Conservation (phyloP, 53 echinoderm and acorn worm species). For the Temnopleurus reevesii region DNA sequence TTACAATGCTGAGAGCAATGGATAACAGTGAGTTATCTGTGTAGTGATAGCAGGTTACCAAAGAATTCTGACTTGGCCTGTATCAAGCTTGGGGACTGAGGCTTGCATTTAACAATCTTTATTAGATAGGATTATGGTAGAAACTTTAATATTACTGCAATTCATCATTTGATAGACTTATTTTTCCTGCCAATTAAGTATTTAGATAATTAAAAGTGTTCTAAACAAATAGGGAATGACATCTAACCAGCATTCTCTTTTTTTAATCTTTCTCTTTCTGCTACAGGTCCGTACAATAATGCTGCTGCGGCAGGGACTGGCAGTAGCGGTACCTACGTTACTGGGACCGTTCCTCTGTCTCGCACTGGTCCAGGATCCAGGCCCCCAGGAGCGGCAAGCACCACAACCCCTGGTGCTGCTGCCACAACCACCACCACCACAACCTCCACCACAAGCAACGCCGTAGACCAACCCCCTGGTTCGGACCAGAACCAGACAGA, state of each 20-base stretch:
- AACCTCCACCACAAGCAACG: constrained; percentile 42
- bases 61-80: too few species aligned
- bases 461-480: constrained; percentile 2
- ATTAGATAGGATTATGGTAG: too few species aligned
- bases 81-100: too few species aligned
- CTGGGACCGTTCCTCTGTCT: constrained; percentile 66
- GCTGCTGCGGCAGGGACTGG: constrained; percentile 79
- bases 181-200: too few species aligned
- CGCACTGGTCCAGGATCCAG: constrained; percentile 31
- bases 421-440: constrained; percentile 51
- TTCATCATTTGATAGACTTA: too few species aligned
- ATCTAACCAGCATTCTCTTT: too few species aligned
- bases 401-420: neutral
- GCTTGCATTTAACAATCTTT: too few species aligned
- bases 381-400: constrained; percentile 53
- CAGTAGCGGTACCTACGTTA: constrained; percentile 93
- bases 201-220: too few species aligned
- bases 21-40: too few species aligned
- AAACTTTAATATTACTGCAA: too few species aligned
- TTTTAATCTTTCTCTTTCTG: constrained; percentile 11
- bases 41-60: too few species aligned
- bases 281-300: constrained; percentile 85
- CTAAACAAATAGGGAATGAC: neutral
- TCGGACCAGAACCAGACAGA: neutral
- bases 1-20: too few species aligned